Base-by-base conservation (phyloP, 2,797 vertebrate species). In the Stomatorhinus walkeri region DNA sequence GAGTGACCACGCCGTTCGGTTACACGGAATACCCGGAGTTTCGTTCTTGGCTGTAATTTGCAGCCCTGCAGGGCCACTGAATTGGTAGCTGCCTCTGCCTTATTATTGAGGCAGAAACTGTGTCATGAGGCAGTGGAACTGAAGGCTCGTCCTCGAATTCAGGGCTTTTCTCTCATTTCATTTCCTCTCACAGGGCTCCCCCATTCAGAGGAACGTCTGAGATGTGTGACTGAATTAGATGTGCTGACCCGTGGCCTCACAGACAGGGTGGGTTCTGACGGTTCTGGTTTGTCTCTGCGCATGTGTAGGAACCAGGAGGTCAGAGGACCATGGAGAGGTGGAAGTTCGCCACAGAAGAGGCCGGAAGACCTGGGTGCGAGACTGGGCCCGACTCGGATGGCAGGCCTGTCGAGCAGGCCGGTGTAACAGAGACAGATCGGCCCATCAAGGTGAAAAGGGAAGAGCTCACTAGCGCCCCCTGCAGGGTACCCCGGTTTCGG, bases 401-500 rank as follows among this genome's bases (percentile, higher is more conserved):
- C 59, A 83, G 64, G 49, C 84, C 28, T n/a, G 40, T 87, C 22
- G 90, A 81, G 40, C 88, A 92, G 16, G 83, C 83, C 28, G 19
- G 46, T 48, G 61, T 88, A 84, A 56, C 88, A 0, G 90, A 90
- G 83, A 89, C 87, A 22, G 89, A 89, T 1, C 72, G 87, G 32
- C 88, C 90, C 28, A 88, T 76, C 40, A 88, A 81, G 22, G 83
- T 89, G 36, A 91, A 90, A 61, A 90, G 89, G 61, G 90, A 92
- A 19, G 91, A 93, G 16, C 84, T 91, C 12, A 89, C 90, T 8
- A 89, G 91, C 6, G 88, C 92, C 54, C 92, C 92, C 51, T 89
- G 91, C 88, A 93, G 92, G 89, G 91, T 93, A 28, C 93, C 93
- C 89, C 91, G 92, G 87, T 93, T 93, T 90, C 93, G 93, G 56